These are phyloP conservation scores for Melanophora roralis DNA, from an alignment of 2,888 invertebrate species.

Conservation along the genomic window DNA sequence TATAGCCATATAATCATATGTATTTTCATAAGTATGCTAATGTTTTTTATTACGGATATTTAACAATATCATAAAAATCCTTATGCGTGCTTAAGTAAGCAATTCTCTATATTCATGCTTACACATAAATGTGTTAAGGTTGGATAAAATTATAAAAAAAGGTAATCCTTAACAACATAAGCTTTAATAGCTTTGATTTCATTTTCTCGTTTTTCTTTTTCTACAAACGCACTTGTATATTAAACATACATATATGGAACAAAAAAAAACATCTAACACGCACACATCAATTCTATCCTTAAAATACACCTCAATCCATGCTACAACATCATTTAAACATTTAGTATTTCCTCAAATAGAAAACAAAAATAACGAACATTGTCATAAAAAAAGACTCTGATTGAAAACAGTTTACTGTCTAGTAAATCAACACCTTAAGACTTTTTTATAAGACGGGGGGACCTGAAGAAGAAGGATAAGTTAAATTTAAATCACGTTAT, in stretches of 20 bases:
- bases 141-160: conserved; percentile 30
- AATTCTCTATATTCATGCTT: background rate
- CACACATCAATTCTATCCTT: background rate
- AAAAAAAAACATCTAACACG: background rate
- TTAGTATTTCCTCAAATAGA: conserved; percentile 16
- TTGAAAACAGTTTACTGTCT: conserved; percentile 47
- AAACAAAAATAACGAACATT: conserved; percentile 5
- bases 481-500: background rate
- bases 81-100: background rate
- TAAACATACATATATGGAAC: background rate
- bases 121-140: background rate
- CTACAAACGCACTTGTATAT: background rate
- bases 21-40: background rate
- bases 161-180: conserved; percentile 42
- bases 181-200: conserved; percentile 48
- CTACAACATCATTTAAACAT: background rate
- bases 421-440: conserved; percentile 25
- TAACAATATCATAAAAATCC: background rate
- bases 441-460: background rate
- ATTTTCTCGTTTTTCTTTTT: conserved; percentile 20
- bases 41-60: conserved; percentile 3
- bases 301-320: conserved; percentile 8
- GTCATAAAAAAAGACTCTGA: conserved; percentile 28
- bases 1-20: background rate
- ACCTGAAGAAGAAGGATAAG: no score